Evolutionary conservation across 92 coral and sea anemone genomes (phyloP), one percentile per base, ranked within the genome.

Genomic region (Actinernus sp.): DNA sequence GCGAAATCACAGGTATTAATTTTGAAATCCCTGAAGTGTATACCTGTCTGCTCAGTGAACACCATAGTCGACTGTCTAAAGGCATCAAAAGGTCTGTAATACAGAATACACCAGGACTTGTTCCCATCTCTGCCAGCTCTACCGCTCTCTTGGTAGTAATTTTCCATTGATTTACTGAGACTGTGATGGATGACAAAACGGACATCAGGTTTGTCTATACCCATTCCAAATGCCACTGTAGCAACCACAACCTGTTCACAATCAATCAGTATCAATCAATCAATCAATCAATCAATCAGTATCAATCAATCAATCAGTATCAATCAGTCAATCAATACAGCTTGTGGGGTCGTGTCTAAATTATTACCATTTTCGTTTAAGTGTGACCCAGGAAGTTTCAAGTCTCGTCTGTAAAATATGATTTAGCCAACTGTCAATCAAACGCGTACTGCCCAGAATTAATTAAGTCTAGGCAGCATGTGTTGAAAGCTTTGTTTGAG

Each of bases 201-300:
- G 1, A 93, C 98, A 24, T 91, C 85, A 31, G 98, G 81, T 32
- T 93, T 93, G 79, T 93, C 98, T 20, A 93, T 93, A 3, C 98
- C 98, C 98, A 93, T 93, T 13, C 98, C 98, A 46, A 93, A 93
- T 14, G 97, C 98, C 10, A 93, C 88, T 9, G 98, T 93, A 23
- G 98, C 98, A 38, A 93, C 97, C 32, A 93, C 93, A 37, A 93
- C 95, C 98, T 93, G 65, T 3, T n/a, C n/a, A n/a, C n/a, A n/a
- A n/a, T n/a, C n/a, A n/a, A n/a, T n/a, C n/a, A n/a, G n/a, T n/a
- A n/a, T n/a, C n/a, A n/a, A n/a, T n/a, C n/a, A n/a, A n/a, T n/a
- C n/a, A n/a, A n/a, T n/a, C n/a, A n/a, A n/a, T n/a, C n/a, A n/a
- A n/a, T n/a, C n/a, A n/a, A n/a, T n/a, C n/a, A n/a, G n/a, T n/a